Conservation (phyloP, 2,888 invertebrate genomes). For the Terebella lapidaria region DNA sequence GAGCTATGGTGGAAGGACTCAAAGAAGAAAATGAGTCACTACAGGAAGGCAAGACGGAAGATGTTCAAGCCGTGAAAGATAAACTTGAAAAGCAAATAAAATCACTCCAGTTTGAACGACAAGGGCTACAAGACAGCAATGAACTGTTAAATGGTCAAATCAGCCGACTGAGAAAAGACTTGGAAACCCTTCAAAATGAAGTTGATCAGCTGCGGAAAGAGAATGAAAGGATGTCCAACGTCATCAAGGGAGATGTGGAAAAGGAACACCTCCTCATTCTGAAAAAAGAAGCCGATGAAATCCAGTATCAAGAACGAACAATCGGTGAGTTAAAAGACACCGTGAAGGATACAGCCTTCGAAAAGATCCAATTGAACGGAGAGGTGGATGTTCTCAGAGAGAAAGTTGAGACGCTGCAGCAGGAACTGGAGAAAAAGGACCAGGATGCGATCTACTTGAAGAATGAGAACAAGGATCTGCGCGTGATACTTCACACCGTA, state of each 20-base stretch:
- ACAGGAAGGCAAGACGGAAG: neutral
- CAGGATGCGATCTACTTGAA: neutral
- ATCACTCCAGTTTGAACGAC: neutral
- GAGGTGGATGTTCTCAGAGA: neutral
- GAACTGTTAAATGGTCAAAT: neutral
- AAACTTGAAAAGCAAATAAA: neutral
- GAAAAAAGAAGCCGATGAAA: neutral
- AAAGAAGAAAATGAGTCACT: neutral
- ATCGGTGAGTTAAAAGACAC: neutral
- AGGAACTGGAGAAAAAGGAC: neutral
- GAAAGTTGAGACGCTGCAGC: neutral
- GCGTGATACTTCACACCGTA: neutral
- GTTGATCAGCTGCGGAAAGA: neutral
- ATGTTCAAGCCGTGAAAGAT: neutral
- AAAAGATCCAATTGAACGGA: neutral
- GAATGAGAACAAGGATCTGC: neutral
- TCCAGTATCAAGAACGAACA: neutral
- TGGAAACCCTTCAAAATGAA: neutral
- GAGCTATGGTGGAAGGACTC: neutral
- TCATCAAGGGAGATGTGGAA: neutral
- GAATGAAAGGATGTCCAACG: neutral
- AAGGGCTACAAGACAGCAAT: neutral
- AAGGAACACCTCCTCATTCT: neutral
- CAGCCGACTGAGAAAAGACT: neutral
- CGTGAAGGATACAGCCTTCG: neutral